A percentile compares a stretch with the other conserved stretches of the same genome.
phyloP scores from a whole-genome alignment of 2,797 vertebrate species.

The Pipistrellus pipistrellus region DNA sequence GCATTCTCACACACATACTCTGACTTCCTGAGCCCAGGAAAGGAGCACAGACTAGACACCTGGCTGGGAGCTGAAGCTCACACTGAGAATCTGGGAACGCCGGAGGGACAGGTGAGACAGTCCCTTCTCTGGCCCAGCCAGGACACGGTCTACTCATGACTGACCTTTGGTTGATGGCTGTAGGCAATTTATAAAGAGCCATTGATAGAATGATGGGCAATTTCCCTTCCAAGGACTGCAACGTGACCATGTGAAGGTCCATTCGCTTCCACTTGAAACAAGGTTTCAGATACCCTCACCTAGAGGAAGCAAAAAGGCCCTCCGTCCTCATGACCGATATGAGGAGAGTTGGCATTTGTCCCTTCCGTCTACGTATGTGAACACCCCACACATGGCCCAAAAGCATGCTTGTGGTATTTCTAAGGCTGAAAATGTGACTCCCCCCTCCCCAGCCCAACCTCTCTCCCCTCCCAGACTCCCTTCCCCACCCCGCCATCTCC shows the following conservation, averaged over 20 bases:
- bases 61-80: background rate
- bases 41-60: slow-evolving; percentile 43
- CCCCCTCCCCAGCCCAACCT: slow-evolving; percentile 56
- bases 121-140: slow-evolving; percentile 14
- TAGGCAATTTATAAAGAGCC: background rate
- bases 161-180: background rate
- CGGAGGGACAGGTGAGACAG: background rate
- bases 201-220: background rate
- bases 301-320: slow-evolving; percentile 33
- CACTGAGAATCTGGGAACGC: background rate
- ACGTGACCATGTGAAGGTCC: background rate
- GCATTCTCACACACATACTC: background rate
- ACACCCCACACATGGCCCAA: slow-evolving; percentile 68
- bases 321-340: background rate
- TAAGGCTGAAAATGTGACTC: slow-evolving; percentile 69
- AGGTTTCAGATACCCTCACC: slow-evolving; percentile 3
- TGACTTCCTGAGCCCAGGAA: slow-evolving; percentile 69
- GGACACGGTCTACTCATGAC: background rate
- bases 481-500: slow-evolving; percentile 68
- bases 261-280: background rate
- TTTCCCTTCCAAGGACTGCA: slow-evolving; percentile 1
- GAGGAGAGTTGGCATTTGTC: background rate
- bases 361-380: slow-evolving; percentile 24
- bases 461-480: background rate
- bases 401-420: slow-evolving; percentile 73